Evolutionary conservation across 2,113 vertebrate species (phyloP).

Genomic region (Panthera tigris): DNA sequence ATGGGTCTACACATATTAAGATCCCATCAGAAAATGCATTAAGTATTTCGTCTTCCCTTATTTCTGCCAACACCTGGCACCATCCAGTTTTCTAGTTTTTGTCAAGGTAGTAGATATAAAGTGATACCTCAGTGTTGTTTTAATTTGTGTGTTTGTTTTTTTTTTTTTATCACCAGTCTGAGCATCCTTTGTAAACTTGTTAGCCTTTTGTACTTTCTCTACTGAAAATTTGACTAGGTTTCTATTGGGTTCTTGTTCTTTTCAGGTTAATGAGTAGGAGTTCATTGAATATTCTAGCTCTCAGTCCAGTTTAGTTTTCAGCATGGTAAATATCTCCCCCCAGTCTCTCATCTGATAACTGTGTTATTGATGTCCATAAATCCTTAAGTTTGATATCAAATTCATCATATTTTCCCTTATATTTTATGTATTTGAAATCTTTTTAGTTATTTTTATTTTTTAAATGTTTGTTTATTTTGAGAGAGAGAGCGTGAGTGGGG

Average conservation of each 20-base stretch:
- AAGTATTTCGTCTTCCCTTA: not conserved
- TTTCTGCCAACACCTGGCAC: not conserved
- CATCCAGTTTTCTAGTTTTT: not conserved
- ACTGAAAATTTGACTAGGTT: not conserved
- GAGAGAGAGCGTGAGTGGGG: too few species aligned
- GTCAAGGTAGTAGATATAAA: not conserved
- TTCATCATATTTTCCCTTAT: not conserved
- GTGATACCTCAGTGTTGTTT: not conserved
- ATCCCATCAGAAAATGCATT: not conserved
- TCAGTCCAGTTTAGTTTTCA: not conserved
- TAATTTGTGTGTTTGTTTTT: not conserved
- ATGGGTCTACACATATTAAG: not conserved
- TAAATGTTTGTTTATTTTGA: too few species aligned
- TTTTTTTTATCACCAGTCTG: not conserved
- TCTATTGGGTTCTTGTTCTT: not conserved
- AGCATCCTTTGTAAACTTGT: not conserved
- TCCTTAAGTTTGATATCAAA: not conserved
- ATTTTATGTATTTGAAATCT: not conserved
- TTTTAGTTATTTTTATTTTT: not conserved
- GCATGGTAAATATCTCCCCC: not conserved
- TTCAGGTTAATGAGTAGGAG: not conserved
- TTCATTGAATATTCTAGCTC: not conserved
- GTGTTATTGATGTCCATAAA: not conserved
- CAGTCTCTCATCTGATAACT: not conserved
- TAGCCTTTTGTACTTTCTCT: not conserved